Conservation (phyloP, 2,888 invertebrate species). For the Oligia strigilis region DNA sequence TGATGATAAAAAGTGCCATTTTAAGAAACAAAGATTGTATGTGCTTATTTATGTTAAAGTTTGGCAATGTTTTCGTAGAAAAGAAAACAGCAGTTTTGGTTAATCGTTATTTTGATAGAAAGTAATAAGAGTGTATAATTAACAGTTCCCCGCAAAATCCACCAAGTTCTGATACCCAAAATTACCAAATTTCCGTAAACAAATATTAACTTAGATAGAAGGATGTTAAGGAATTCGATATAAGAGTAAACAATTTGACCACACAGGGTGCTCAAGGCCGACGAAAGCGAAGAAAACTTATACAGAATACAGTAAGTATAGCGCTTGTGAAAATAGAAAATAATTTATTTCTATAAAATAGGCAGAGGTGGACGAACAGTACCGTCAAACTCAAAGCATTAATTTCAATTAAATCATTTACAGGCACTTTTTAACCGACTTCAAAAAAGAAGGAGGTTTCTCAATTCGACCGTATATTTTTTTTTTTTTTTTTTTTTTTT, state of each 20-base stretch:
- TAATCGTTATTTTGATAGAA: background rate
- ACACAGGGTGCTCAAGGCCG: background rate
- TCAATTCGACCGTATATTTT: too few species aligned
- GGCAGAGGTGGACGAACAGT: background rate
- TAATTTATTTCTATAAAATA: too few species aligned
- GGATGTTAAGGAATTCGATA: slow-evolving; percentile 30
- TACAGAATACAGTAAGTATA: background rate
- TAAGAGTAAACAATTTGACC: slow-evolving; percentile 35
- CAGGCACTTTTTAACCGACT: too few species aligned
- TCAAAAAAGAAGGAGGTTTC: too few species aligned
- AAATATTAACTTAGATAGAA: slow-evolving; percentile 36
- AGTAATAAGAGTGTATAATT: slow-evolving; percentile 8
- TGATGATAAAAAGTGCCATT: background rate
- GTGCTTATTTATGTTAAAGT: background rate
- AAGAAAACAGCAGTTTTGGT: background rate
- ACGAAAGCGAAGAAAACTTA: slow-evolving; percentile 3
- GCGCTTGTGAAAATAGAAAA: background rate
- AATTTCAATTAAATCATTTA: too few species aligned
- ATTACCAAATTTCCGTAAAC: background rate
- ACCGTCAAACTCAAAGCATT: background rate
- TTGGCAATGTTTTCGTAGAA: background rate
- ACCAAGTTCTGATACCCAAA: slow-evolving; percentile 31
- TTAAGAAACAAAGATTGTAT: background rate
- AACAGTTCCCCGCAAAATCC: slow-evolving; percentile 9
- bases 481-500: too few species aligned